Evolutionary conservation across 2,113 vertebrate species (phyloP).

Genomic region (Sinocyclocheilus anophthalmus): DNA sequence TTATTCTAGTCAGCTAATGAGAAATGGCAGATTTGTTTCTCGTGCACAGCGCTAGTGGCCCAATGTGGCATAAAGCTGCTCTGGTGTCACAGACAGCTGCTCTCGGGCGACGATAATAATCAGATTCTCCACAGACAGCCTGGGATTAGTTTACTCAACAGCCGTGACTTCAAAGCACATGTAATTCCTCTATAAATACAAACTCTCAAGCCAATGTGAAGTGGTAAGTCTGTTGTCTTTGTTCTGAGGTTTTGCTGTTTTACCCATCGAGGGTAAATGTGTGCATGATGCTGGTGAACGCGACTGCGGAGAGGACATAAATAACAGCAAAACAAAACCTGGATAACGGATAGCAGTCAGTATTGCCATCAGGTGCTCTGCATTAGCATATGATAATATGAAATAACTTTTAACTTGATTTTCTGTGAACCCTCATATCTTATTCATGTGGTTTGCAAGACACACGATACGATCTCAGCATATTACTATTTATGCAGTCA

Average conservation of each 20-base stretch:
- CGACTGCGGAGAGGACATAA: not conserved
- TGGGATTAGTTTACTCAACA: constrained; percentile 51
- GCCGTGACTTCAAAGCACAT: constrained; percentile 39
- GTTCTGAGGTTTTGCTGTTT: constrained; percentile 10
- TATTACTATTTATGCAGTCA: constrained; percentile 23
- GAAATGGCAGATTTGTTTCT: constrained; percentile 13
- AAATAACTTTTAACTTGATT: constrained; percentile 24
- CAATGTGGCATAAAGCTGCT: constrained; percentile 27
- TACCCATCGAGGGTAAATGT: not conserved
- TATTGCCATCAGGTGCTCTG: constrained; percentile 4
- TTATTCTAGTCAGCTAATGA: constrained; percentile 34
- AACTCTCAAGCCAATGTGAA: constrained; percentile 42
- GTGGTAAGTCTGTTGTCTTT: constrained; percentile 14
- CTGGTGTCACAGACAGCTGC: constrained; percentile 27
- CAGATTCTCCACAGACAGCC: constrained; percentile 52
- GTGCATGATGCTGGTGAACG: not conserved
- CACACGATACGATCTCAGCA: constrained; percentile 4
- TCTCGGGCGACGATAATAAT: constrained; percentile 37
- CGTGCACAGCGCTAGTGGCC: not conserved
- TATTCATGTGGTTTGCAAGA: constrained; percentile 28
- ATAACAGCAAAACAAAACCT: not conserved
- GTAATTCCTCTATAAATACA: constrained; percentile 43
- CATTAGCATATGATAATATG: constrained; percentile 36
- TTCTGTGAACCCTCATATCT: constrained; percentile 25
- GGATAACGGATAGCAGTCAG: not conserved